Evolutionary conservation across 2,797 vertebrate species (phyloP).

Genomic region (Manis crassicaudata): DNA sequence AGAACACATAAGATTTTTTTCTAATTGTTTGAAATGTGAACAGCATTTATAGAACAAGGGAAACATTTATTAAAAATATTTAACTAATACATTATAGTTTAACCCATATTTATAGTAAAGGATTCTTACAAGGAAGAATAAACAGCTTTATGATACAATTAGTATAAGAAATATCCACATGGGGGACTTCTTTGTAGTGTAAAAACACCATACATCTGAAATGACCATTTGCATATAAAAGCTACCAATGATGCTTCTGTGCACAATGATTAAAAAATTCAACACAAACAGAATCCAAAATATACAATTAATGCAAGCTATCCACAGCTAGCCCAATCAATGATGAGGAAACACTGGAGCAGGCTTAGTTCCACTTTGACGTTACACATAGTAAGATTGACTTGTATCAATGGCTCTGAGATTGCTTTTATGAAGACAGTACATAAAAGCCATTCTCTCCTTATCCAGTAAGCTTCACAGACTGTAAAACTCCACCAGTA

Average conservation of each 20-base stretch:
- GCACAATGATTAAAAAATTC: slow-evolving; percentile 89
- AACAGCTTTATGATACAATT: slow-evolving; percentile 97
- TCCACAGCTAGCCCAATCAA: slow-evolving; percentile 87
- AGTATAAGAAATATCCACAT: slow-evolving; percentile 95
- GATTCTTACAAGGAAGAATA: slow-evolving; percentile 98
- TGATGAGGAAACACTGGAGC: slow-evolving; percentile 86
- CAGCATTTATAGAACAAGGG: slow-evolving; percentile 89
- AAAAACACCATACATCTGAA: slow-evolving; percentile 94
- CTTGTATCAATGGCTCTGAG: slow-evolving; percentile 84
- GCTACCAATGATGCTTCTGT: slow-evolving; percentile 88
- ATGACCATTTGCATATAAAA: slow-evolving; percentile 90
- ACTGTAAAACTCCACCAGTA: slow-evolving; percentile 85
- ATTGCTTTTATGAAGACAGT: slow-evolving; percentile 85
- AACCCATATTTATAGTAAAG: slow-evolving; percentile 97
- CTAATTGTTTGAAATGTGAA: slow-evolving; percentile 78
- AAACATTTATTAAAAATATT: slow-evolving; percentile 99
- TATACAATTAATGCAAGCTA: slow-evolving; percentile 90
- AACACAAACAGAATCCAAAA: slow-evolving; percentile 89
- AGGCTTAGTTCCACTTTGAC: slow-evolving; percentile 87
- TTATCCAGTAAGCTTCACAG: slow-evolving; percentile 84
- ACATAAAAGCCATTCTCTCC: slow-evolving; percentile 86
- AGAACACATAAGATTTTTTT: background rate
- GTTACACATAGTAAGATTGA: slow-evolving; percentile 86
- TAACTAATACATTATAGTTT: slow-evolving; percentile 98
- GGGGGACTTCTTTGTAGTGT: slow-evolving; percentile 92